A percentile compares a stretch with the other conserved stretches of the same genome.
phyloP scores from a whole-genome alignment of 2,113 vertebrate species.

The Orientallactaga bullata region DNA sequence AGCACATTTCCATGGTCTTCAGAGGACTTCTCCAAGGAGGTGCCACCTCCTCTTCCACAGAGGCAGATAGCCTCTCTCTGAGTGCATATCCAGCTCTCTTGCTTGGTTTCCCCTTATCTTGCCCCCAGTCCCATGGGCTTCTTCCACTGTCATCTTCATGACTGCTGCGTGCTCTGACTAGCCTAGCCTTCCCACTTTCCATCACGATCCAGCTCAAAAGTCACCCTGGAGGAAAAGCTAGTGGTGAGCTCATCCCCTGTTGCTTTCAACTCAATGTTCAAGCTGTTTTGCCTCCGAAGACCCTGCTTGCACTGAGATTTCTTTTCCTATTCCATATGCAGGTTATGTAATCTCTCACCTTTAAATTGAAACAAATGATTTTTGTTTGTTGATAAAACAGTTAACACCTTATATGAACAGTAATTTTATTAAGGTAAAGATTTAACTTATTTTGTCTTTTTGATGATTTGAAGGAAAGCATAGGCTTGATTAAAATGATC shows the following conservation, averaged over 20 bases:
- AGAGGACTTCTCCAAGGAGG: background rate
- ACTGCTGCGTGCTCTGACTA: background rate
- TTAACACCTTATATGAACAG: background rate
- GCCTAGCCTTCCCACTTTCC: background rate
- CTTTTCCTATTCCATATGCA: background rate
- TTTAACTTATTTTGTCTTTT: background rate
- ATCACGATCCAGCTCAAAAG: background rate
- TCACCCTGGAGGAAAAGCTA: background rate
- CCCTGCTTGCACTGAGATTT: background rate
- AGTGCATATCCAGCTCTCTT: background rate
- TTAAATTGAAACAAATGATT: background rate
- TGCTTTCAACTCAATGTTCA: background rate
- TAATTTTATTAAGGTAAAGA: background rate
- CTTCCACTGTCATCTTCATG: background rate
- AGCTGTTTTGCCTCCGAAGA: background rate
- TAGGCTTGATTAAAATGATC: background rate
- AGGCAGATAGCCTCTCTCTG: background rate
- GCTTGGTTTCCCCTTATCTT: too few relatives aligned
- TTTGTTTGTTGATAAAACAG: background rate
- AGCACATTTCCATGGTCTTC: rapidly evolving
- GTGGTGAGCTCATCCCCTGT: background rate
- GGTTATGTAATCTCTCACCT: background rate
- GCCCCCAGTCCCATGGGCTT: background rate
- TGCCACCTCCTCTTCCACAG: background rate
- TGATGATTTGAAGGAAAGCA: background rate